phyloP scores from a whole-genome alignment of 2,888 invertebrate genomes.

The Ethmia dodecea region DNA sequence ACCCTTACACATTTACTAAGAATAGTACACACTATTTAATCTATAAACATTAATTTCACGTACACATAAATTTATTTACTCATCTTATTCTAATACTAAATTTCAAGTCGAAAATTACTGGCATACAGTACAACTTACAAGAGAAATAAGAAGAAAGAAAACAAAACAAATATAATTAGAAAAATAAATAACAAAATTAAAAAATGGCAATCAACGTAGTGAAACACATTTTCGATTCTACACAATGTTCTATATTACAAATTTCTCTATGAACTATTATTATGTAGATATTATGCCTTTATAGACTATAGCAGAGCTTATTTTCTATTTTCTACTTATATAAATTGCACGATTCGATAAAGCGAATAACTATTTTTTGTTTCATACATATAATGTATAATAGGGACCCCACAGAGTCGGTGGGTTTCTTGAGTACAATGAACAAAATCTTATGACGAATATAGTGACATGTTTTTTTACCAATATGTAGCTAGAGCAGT shows the following conservation, averaged over 20 bases:
- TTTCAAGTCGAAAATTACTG: slow-evolving; percentile 60
- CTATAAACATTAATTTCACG: slow-evolving; percentile 50
- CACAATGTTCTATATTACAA: slow-evolving; percentile 40
- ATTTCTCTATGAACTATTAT: slow-evolving; percentile 28
- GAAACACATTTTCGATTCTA: slow-evolving; percentile 22
- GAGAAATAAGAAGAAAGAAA: slow-evolving; percentile 36
- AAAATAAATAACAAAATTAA: slow-evolving; percentile 73
- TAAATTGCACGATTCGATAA: slow-evolving; percentile 76
- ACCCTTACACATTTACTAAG: slow-evolving; percentile 66
- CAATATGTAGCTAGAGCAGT: too few relatives aligned
- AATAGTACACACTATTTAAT: slow-evolving; percentile 55
- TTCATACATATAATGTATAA: slow-evolving; percentile 21
- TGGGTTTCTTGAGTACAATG: too few relatives aligned
- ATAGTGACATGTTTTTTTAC: too few relatives aligned
- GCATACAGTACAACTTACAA: slow-evolving; percentile 53
- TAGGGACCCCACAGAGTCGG: slow-evolving; percentile 35
- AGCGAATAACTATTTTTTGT: slow-evolving; percentile 50
- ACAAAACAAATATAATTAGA: slow-evolving; percentile 59
- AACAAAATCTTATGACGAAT: too few relatives aligned
- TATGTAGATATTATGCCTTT: slow-evolving; percentile 52
- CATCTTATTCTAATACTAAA: slow-evolving; percentile 41
- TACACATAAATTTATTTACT: slow-evolving; percentile 53
- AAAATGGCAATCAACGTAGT: slow-evolving; percentile 15
- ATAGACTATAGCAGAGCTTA: slow-evolving; percentile 36
- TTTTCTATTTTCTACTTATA: slow-evolving; percentile 55